Percentiles rank a stretch among this genome's conserved stretches.
These are phyloP conservation scores for Mastomys natalensis DNA, from an alignment of 2,113 vertebrate species.

Conservation along the genomic window DNA sequence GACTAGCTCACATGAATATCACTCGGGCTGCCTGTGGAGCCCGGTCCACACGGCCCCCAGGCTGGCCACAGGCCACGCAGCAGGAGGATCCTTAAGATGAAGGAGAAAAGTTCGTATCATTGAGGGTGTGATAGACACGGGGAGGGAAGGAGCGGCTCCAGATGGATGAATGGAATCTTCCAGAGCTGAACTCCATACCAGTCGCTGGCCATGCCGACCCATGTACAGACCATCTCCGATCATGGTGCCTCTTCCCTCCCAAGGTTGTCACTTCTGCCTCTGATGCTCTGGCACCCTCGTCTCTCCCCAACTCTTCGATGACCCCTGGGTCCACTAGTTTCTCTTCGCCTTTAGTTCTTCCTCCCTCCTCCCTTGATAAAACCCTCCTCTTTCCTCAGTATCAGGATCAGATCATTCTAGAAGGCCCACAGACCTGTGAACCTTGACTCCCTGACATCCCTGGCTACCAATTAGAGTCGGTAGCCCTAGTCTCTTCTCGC, in stretches of 20 bases:
- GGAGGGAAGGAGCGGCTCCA: background rate
- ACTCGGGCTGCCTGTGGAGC: constrained; percentile 84
- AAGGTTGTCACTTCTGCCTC: background rate
- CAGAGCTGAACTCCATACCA: background rate
- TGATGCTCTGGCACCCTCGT: no score
- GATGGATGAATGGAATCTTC: constrained; percentile 42
- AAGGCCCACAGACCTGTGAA: background rate
- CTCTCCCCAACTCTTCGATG: background rate
- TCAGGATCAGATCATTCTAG: background rate
- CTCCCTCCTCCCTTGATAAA: background rate
- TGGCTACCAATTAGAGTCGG: background rate
- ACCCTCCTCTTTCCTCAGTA: background rate
- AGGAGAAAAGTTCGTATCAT: constrained; percentile 89
- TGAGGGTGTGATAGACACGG: constrained; percentile 59
- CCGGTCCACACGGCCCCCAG: constrained; percentile 78
- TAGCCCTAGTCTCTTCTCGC: background rate
- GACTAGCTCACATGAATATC: constrained; percentile 85
- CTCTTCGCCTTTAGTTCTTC: background rate
- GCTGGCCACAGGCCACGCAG: constrained; percentile 87
- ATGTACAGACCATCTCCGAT: background rate
- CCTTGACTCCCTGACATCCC: no score
- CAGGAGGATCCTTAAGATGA: constrained; percentile 91
- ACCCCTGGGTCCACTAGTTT: background rate
- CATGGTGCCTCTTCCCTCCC: background rate
- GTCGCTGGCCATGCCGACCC: background rate